Conservation (phyloP, 2,113 vertebrate genomes). For the Hippoglossus stenolepis region DNA sequence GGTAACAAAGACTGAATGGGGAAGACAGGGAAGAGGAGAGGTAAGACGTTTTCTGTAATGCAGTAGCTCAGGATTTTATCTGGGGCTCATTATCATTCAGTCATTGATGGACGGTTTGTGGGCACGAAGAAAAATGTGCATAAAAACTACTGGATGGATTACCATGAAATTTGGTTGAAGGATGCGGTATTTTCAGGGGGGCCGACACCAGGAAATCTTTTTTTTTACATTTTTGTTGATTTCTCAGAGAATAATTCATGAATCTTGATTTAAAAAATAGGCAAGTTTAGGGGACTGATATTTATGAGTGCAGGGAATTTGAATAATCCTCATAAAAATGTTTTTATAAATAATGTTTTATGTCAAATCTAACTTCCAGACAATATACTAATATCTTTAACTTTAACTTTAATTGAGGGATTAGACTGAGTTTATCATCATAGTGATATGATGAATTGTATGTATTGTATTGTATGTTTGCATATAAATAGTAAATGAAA, state of each 20-base stretch:
- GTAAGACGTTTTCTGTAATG: background rate
- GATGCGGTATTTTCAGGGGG: too few species aligned
- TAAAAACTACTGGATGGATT: too few species aligned
- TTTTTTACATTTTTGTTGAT: too few species aligned
- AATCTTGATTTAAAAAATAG: too few species aligned
- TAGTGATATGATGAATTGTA: background rate
- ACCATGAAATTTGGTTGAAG: too few species aligned
- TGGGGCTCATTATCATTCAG: background rate
- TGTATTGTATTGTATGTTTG: background rate
- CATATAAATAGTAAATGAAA: background rate
- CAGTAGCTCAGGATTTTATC: background rate
- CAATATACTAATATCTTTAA: background rate
- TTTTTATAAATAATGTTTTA: background rate
- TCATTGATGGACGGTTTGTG: too few species aligned
- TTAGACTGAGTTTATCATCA: background rate
- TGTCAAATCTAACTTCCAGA: background rate
- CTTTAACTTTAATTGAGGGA: background rate
- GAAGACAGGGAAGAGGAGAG: slow-evolving; percentile 9
- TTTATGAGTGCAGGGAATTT: too few species aligned
- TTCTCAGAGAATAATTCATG: too few species aligned
- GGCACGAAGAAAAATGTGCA: too few species aligned
- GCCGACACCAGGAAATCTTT: too few species aligned
- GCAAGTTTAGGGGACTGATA: too few species aligned
- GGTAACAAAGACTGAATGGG: slow-evolving; percentile 77
- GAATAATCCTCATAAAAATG: too few species aligned